These are phyloP conservation scores for Acomys russatus DNA, from an alignment of 2,797 vertebrate genomes.

Conservation along the genomic window DNA sequence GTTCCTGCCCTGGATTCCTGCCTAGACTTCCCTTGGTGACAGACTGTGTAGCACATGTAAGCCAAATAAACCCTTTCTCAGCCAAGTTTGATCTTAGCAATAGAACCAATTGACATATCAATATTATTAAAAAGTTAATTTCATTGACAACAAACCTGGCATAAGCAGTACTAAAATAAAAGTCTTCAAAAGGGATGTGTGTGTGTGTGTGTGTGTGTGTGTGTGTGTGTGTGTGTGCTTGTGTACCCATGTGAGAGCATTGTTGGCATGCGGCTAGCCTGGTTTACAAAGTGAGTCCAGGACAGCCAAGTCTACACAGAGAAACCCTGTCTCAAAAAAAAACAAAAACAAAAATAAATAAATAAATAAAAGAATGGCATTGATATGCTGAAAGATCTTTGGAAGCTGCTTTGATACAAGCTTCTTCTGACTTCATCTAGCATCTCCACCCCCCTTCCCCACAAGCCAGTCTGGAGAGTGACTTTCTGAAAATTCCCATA, in stretches of 20 bases:
- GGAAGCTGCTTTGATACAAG: neutral
- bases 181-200: neutral
- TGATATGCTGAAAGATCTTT: neutral
- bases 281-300: no score
- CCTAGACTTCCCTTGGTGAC: neutral
- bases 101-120: neutral
- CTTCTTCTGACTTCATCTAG: neutral
- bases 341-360: no score
- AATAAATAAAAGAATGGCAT: no score
- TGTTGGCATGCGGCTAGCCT: neutral
- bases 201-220: neutral
- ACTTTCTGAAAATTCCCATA: neutral
- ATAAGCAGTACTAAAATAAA: conserved; percentile 70
- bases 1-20: neutral
- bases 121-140: neutral
- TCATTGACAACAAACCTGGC: neutral
- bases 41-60: no score
- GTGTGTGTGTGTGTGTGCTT: neutral
- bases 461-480: neutral
- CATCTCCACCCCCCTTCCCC: neutral
- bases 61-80: neutral
- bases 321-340: no score
- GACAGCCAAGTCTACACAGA: no score
- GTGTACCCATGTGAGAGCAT: neutral
- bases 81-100: neutral